Evolutionary conservation across 2,797 vertebrate genomes (phyloP), one percentile per base, ranked within the genome.

Genomic region (Sparus aurata): DNA sequence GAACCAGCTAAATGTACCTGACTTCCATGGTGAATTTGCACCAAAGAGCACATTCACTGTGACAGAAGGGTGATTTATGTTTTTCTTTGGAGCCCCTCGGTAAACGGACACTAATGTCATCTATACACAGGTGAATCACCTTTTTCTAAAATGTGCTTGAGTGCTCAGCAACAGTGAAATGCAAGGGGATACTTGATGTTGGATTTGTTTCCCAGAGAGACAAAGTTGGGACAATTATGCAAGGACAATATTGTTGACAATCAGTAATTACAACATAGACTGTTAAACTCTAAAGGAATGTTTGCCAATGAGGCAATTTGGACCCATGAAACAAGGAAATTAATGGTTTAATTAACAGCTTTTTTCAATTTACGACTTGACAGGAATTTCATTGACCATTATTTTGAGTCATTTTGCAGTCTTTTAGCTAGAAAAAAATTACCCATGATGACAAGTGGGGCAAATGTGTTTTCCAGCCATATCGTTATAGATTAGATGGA

Each of bases 401-500:
- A 80, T 69, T 17, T 15, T 2, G 72, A 80, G 55, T 79, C n/a
- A 34, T 62, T 80, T 84, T 60, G 52, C 69, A 83, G 76, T 69
- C 41, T 66, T 65, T 57, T 25, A 53, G 47, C 57, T 20, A 30
- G 25, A 71, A 67, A 79, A 86, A 83, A 76, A 74, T 87, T 34
- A 34, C 34, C 68, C 74, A 64, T 50, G 34, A 60, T 74, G 85
- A 79, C 80, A 88, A 84, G 82, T 83, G 68, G 79, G 75, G 68
- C 71, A 85, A 85, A 70, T 82, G 67, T 86, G 81, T 88, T 91
- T 86, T 89, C 70, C 66, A 73, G 69, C 52, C 82, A 78, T 72
- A 89, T 87, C 76, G 72, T 85, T 84, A 80, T 57, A 91, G 83
- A 91, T 89, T 74, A 74, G 69, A 89, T 72, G n/a, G 82, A 93